Evolutionary conservation across 2,113 vertebrate species (phyloP), one percentile per base, ranked within the genome.

Genomic region (Callionymus lyra): DNA sequence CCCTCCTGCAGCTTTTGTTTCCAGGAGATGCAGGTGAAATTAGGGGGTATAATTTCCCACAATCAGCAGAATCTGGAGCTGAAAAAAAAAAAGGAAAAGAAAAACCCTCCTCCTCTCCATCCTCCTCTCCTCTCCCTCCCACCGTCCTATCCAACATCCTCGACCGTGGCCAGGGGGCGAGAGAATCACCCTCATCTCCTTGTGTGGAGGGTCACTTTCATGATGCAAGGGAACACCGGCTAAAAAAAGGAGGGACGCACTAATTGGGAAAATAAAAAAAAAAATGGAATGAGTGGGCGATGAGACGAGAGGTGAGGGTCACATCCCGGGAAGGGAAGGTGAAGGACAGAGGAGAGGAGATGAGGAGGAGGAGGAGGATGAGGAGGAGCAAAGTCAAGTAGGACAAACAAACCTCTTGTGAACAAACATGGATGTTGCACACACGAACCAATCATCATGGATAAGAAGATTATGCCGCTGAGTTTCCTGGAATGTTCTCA

Each of bases 401-500:
- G 65, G 37, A 66, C 53, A 63, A 67, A 51, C 56, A 64, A 57
- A 58, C 41, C 42, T 36, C 39, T 55, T 12, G 6, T 50, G 44
- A 43, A 35, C 44, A 31, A 49, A 63, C 21, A 55, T 40, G 37
- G 14, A 53, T 31, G 42, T 33, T 50, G 27, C 34, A 45, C 46
- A 35, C 8, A 9, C 49, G 42, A 56, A 72, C 59, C 76, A 80
- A 68, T 79, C 72, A 75, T 59, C 56, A 63, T 44, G 68, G 74
- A 77, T 84, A 79, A 86, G 75, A 65, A 78, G 82, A 82, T 84
- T 85, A 84, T 69, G 59, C 60, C 44, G 57, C 43, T 54, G 77
- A 68, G 74, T 80, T 83, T 81, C 68, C 76, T 77, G 72, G 77
- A 79, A 83, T 62, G 57, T 67, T 72, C 54, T 67, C 60, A 56